Percentiles rank a stretch among this genome's conserved stretches.
Evolutionary conservation across 2,888 invertebrate genomes (phyloP).

Genomic region (Augiades crinisus): DNA sequence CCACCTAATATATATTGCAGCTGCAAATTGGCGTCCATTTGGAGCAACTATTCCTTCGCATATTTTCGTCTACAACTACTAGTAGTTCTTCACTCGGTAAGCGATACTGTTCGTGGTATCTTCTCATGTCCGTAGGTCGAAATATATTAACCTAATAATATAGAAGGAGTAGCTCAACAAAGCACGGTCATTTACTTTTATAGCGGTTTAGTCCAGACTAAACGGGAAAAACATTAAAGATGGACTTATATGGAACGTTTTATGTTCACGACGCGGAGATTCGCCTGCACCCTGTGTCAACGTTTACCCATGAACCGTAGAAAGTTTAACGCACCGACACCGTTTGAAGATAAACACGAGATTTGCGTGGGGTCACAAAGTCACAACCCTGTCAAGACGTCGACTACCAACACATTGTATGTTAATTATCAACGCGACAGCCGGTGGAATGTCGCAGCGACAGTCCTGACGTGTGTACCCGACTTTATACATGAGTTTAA

Average conservation of each 20-base stretch:
- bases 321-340: slow-evolving; percentile 28
- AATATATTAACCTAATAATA: not conserved
- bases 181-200: slow-evolving; percentile 29
- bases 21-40: too few species aligned
- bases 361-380: slow-evolving; percentile 40
- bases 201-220: slow-evolving; percentile 27
- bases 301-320: slow-evolving; percentile 24
- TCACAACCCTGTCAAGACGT: slow-evolving; percentile 50
- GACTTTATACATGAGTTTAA: slow-evolving; percentile 46
- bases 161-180: slow-evolving; percentile 11
- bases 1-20: too few species aligned
- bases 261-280: slow-evolving; percentile 34
- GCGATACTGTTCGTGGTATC: not conserved
- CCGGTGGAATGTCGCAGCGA: slow-evolving; percentile 43
- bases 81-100: slow-evolving; percentile 67
- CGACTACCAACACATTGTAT: slow-evolving; percentile 75
- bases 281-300: slow-evolving; percentile 31
- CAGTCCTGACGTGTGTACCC: slow-evolving; percentile 41
- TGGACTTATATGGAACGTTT: slow-evolving; percentile 35
- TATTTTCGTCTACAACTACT: too few species aligned
- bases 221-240: slow-evolving; percentile 32
- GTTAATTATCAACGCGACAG: slow-evolving; percentile 54
- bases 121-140: too few species aligned
- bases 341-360: slow-evolving; percentile 19
- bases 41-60: too few species aligned